Evolutionary conservation across 2,113 vertebrate species (phyloP).

Genomic region (Phalacrocorax brasilianus): DNA sequence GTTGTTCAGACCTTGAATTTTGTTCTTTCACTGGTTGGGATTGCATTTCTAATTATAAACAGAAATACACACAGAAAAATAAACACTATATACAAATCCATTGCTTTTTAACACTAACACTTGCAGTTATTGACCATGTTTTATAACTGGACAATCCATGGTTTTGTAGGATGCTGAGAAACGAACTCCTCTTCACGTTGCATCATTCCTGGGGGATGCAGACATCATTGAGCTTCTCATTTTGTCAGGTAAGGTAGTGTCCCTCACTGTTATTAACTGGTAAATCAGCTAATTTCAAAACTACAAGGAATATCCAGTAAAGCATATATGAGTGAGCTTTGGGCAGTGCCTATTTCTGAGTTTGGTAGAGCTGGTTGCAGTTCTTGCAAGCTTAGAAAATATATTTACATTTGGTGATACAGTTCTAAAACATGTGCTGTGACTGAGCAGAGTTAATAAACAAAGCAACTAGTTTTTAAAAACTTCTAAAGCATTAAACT

Average conservation of each 20-base stretch:
- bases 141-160: background rate
- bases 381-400: background rate
- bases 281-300: background rate
- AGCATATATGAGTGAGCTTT: background rate
- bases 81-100: background rate
- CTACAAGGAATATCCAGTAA: background rate
- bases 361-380: background rate
- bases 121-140: background rate
- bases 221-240: constrained; percentile 97
- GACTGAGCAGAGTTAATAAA: background rate
- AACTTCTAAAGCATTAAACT: background rate
- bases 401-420: background rate
- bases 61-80: background rate
- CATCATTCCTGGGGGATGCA: constrained; percentile 92
- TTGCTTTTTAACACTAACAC: background rate
- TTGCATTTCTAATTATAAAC: background rate
- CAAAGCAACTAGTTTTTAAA: background rate
- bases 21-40: background rate
- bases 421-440: background rate
- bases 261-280: background rate
- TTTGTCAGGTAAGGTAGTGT: constrained; percentile 83
- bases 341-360: background rate
- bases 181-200: constrained; percentile 91
- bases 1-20: background rate
- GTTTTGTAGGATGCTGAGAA: constrained; percentile 89